These are phyloP conservation scores for Coregonus ussuriensis DNA, from an alignment of 2,797 vertebrate genomes.

Conservation along the genomic window DNA sequence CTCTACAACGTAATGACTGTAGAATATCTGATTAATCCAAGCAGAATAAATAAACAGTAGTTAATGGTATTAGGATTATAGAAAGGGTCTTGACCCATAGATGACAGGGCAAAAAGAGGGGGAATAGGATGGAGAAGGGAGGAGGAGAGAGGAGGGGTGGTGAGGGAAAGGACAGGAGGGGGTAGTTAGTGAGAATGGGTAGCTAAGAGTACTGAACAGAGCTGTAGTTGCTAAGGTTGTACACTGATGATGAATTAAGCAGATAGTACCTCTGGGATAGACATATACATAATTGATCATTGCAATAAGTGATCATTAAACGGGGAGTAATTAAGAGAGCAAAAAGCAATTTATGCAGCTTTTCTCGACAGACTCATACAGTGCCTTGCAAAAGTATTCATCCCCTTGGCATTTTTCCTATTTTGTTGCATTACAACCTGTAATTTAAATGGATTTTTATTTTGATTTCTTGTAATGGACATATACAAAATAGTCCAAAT, in stretches of 20 bases:
- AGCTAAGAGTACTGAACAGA: not conserved
- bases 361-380: too few species aligned
- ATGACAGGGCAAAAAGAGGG: not conserved
- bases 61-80: conserved; percentile 11
- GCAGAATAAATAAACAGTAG: not conserved
- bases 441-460: too few species aligned
- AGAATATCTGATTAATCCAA: not conserved
- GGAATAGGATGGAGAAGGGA: not conserved
- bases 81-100: not conserved
- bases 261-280: not conserved
- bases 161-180: too few species aligned
- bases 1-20: not conserved
- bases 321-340: not conserved
- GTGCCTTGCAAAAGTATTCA: too few species aligned
- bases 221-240: not conserved
- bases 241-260: not conserved
- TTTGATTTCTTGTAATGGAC: too few species aligned
- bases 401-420: too few species aligned
- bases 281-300: conserved; percentile 6
- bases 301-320: conserved; percentile 7
- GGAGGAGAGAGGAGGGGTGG: not conserved
- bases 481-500: too few species aligned
- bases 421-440: too few species aligned
- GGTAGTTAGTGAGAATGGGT: not conserved
- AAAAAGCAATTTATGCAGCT: not conserved